Evolutionary conservation across 1,140 invertebrate species (phyloP).

Genomic region (Monochamus saltuarius): DNA sequence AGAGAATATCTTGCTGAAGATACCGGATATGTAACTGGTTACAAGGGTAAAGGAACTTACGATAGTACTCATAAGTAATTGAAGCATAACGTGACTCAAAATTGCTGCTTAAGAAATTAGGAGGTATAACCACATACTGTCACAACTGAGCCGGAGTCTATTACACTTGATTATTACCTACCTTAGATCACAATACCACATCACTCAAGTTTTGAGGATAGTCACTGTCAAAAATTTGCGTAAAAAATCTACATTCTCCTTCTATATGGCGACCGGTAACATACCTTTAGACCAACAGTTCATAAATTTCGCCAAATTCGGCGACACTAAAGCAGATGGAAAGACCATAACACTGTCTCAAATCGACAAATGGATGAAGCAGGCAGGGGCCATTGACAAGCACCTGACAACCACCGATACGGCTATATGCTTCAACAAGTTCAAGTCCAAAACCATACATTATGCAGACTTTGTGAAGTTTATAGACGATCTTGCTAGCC

Average conservation of each 20-base stretch:
- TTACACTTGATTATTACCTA: too few relatives aligned
- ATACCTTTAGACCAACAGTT: conserved; percentile 41
- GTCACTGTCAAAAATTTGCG: not conserved
- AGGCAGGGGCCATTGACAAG: conserved; percentile 69
- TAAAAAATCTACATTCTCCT: conserved; percentile 20
- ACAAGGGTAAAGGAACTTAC: conserved; percentile 57
- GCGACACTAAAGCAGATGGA: conserved; percentile 65
- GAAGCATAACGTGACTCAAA: not conserved
- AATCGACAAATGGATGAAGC: conserved; percentile 77
- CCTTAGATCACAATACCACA: too few relatives aligned
- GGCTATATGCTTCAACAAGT: conserved; percentile 66
- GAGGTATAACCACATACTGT: too few relatives aligned
- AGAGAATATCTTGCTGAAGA: conserved; percentile 75
- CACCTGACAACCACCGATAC: conserved; percentile 69
- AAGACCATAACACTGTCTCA: conserved; percentile 66
- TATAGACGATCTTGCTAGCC: conserved; percentile 59
- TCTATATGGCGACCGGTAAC: too few relatives aligned
- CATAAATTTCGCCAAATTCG: conserved; percentile 66
- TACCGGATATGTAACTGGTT: conserved; percentile 86
- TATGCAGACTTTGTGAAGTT: conserved; percentile 46
- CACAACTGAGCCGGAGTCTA: too few relatives aligned
- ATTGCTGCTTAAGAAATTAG: too few relatives aligned
- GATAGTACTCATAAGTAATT: conserved; percentile 24
- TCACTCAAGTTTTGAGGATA: too few relatives aligned
- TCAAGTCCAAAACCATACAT: conserved; percentile 53